These are phyloP conservation scores for Leptopilina drosophilae DNA, from an alignment of 2,888 invertebrate genomes.

Conservation along the genomic window DNA sequence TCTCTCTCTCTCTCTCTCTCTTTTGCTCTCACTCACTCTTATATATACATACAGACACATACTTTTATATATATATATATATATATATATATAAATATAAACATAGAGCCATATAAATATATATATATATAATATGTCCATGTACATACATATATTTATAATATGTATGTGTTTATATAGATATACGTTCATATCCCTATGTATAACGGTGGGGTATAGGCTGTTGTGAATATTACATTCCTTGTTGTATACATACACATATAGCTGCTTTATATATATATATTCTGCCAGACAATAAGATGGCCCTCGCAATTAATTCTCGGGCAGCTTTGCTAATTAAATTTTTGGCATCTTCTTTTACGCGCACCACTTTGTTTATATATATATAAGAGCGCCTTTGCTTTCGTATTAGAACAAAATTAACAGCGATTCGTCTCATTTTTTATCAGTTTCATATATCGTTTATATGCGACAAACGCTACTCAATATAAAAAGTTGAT, in stretches of 20 bases:
- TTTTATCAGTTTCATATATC: no score
- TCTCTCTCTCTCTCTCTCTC: no score
- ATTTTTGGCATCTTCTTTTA: constrained; percentile 67
- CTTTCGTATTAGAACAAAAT: constrained; percentile 1
- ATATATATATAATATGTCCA: no score
- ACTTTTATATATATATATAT: no score
- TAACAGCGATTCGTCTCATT: neutral
- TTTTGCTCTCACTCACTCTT: no score
- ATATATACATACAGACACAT: no score
- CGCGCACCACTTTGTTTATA: no score
- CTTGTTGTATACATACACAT: constrained; percentile 66
- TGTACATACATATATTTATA: neutral
- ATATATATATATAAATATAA: no score
- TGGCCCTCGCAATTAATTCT: constrained; percentile 74
- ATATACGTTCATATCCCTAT: constrained; percentile 42
- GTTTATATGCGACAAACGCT: no score
- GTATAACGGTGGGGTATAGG: constrained; percentile 61
- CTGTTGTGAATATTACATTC: constrained; percentile 77
- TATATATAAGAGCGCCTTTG: no score
- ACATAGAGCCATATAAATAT: no score
- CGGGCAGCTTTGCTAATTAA: constrained; percentile 74
- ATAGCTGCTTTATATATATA: constrained; percentile 31
- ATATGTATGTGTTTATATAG: constrained; percentile 33
- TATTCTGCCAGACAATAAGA: constrained; percentile 67
- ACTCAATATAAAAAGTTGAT: neutral